phyloP scores from a whole-genome alignment of 2,888 invertebrate species.

The Drosophila fungiperda region DNA sequence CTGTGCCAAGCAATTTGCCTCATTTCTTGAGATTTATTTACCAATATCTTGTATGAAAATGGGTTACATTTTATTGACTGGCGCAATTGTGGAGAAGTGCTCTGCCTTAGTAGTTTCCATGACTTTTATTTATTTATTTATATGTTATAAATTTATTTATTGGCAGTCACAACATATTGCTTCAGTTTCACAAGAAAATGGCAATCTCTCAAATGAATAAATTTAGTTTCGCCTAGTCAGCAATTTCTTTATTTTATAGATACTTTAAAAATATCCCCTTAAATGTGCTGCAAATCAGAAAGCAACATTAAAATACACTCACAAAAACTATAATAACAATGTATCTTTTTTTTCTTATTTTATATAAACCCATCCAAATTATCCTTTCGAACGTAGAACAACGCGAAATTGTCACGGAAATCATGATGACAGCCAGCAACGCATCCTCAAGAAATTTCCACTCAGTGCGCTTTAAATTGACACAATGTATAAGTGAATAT shows the following conservation, averaged over 20 bases:
- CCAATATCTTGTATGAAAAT: conserved; percentile 1
- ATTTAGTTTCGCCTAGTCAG: neutral
- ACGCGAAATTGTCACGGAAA: conserved; percentile 11
- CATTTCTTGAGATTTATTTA: conserved; percentile 17
- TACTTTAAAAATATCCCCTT: neutral
- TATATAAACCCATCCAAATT: neutral
- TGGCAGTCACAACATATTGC: neutral
- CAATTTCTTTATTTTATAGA: neutral
- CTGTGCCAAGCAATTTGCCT: conserved; percentile 9
- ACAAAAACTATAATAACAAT: neutral
- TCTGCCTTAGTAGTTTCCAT: neutral
- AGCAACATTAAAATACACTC: neutral
- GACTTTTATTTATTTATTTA: conserved; percentile 1
- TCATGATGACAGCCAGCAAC: neutral
- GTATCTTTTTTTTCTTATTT: neutral
- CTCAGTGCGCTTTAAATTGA: conserved; percentile 28
- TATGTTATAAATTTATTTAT: neutral
- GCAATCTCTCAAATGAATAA: neutral
- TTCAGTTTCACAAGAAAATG: neutral
- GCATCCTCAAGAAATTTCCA: conserved; percentile 21
- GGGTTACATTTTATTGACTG: neutral
- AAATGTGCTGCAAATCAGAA: neutral
- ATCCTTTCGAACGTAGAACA: neutral
- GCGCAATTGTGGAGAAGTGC: neutral
- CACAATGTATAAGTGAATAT: neutral